A percentile compares a stretch with the other conserved stretches of the same genome.
Conservation (phyloP, 2,888 invertebrate species). For the Leptinotarsa tumamoca region DNA sequence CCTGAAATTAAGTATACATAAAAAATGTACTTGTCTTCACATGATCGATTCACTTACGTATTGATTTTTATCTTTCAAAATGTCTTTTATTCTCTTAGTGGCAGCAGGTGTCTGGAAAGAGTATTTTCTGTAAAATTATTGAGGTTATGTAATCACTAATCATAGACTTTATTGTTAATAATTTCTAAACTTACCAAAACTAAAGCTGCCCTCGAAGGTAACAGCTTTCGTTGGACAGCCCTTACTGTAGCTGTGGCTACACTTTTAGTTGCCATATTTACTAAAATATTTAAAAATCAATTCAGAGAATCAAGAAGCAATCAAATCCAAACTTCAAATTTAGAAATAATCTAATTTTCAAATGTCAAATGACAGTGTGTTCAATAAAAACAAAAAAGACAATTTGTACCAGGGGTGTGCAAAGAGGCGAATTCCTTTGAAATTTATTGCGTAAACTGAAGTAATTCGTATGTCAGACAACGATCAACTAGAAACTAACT, state of each 20-base stretch:
- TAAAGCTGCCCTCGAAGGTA: conserved; percentile 88
- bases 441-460: no score
- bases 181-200: conserved; percentile 69
- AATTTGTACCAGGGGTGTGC: background rate
- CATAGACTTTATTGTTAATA: no score
- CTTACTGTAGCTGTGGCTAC: conserved; percentile 90
- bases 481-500: background rate
- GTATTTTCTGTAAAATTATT: conserved; percentile 36
- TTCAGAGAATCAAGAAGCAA: background rate
- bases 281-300: conserved; percentile 3
- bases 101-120: conserved; percentile 81
- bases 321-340: conserved; percentile 1
- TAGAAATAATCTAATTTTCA: background rate
- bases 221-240: conserved; percentile 82
- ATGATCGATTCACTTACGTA: conserved; percentile 68
- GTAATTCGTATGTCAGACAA: no score
- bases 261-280: conserved; percentile 79
- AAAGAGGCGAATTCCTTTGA: background rate
- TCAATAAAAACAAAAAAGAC: background rate
- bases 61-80: conserved; percentile 82
- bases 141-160: conserved; percentile 48
- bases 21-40: background rate
- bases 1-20: conserved; percentile 64
- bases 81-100: conserved; percentile 84
- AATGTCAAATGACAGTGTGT: background rate